Evolutionary conservation across 2,113 vertebrate species (phyloP).

Genomic region (Paramormyrops kingsleyae): DNA sequence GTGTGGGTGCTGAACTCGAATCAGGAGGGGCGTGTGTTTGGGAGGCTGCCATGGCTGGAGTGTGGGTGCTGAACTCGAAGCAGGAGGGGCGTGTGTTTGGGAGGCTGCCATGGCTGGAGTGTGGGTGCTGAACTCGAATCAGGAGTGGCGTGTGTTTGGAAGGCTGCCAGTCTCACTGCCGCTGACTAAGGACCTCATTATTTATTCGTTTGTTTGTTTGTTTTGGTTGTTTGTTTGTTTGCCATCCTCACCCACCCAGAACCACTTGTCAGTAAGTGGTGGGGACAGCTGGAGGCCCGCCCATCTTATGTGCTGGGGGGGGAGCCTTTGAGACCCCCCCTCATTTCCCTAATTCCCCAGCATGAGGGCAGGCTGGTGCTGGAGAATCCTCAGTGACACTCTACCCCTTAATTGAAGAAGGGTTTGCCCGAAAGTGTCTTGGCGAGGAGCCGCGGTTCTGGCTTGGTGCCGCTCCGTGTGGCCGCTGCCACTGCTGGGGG

Average conservation of each 20-base stretch:
- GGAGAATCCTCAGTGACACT: conserved; percentile 29
- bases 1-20: conserved; percentile 18
- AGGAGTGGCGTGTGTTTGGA: conserved; percentile 25
- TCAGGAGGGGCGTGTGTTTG: conserved; percentile 25
- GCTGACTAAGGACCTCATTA: conserved; percentile 27
- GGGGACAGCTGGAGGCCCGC: conserved; percentile 33
- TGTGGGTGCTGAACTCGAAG: conserved; percentile 19
- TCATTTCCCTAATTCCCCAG: conserved; percentile 1
- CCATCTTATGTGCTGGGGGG: conserved; percentile 23
- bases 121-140: conserved; percentile 20
- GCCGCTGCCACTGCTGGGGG: neutral
- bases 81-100: conserved; percentile 25
- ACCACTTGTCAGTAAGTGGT: conserved; percentile 28
- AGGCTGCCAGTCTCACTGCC: conserved; percentile 31
- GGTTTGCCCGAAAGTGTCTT: conserved; percentile 28
- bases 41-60: conserved; percentile 27
- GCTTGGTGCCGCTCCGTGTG: neutral
- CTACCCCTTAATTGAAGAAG: conserved; percentile 33
- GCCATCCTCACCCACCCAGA: conserved; percentile 6
- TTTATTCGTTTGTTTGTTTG: neutral
- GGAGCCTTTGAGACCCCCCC: conserved; percentile 10
- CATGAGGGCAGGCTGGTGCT: conserved; percentile 17
- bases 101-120: conserved; percentile 24
- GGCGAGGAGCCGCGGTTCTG: neutral
- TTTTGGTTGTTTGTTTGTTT: conserved; percentile 13